phyloP scores from a whole-genome alignment of 2,797 vertebrate species.

The Sebastolobus alascanus region DNA sequence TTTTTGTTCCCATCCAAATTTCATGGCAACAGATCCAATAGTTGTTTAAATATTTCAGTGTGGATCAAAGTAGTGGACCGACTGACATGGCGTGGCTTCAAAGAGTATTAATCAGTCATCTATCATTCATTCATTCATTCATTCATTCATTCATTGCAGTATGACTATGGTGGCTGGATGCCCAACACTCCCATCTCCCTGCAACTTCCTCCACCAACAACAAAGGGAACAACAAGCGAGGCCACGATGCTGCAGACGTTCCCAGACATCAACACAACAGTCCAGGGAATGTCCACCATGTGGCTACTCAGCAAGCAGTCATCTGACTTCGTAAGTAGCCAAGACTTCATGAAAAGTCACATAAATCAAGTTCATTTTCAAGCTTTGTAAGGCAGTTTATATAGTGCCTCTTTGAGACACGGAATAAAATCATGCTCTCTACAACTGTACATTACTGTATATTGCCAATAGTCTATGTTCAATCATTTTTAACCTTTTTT shows the following conservation, averaged over 20 bases:
- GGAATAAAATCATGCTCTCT: background rate
- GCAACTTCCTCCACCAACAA: too few relatives aligned
- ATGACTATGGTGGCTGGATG: too few relatives aligned
- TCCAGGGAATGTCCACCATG: constrained; percentile 45
- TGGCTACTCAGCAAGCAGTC: constrained; percentile 71
- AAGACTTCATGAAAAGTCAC: background rate
- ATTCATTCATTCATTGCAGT: too few relatives aligned
- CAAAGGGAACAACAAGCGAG: constrained; percentile 11
- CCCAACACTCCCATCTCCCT: too few relatives aligned
- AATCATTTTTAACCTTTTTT: background rate
- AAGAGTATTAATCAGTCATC: background rate
- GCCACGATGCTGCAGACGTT: constrained; percentile 57
- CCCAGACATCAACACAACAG: constrained; percentile 50
- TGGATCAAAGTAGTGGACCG: too few relatives aligned
- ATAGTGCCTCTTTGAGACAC: background rate
- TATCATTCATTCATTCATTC: background rate
- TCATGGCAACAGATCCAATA: too few relatives aligned
- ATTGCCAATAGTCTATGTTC: background rate
- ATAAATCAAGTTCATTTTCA: background rate
- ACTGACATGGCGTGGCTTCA: too few relatives aligned
- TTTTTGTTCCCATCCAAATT: too few relatives aligned
- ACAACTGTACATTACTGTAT: background rate
- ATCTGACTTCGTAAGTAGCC: constrained; percentile 64
- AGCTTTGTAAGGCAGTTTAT: background rate
- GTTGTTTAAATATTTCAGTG: too few relatives aligned